A percentile compares a stretch with the other conserved stretches of the same genome.
phyloP scores from a whole-genome alignment of 2,797 vertebrate genomes.

The Enteromius argenteus region DNA sequence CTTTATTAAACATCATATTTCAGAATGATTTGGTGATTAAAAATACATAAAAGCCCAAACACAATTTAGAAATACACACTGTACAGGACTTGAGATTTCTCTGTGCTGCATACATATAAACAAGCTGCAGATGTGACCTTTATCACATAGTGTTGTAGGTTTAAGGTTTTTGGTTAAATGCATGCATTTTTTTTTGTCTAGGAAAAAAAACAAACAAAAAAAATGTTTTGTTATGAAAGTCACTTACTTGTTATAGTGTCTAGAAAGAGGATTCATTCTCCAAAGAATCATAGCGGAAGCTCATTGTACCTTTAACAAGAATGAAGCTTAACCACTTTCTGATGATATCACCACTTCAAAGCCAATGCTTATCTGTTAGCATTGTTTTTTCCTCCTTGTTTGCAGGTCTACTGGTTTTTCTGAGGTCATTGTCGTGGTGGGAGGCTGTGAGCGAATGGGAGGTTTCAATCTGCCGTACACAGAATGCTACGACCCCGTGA shows the following conservation, averaged over 20 bases:
- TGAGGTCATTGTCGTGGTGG: constrained; percentile 97
- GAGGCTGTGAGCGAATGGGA: constrained; percentile 94
- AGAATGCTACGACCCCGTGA: constrained; percentile 96
- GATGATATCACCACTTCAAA: constrained; percentile 5
- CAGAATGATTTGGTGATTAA: background rate
- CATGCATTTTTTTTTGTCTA: background rate
- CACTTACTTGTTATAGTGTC: no score
- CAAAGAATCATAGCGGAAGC: background rate
- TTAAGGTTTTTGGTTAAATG: background rate
- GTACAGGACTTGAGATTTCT: background rate
- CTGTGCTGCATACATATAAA: background rate
- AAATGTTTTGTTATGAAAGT: background rate
- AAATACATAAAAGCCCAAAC: background rate
- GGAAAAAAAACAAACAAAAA: no score
- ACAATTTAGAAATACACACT: background rate
- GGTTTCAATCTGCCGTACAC: constrained; percentile 98
- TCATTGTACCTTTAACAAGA: background rate
- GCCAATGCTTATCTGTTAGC: background rate
- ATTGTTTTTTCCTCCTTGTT: background rate
- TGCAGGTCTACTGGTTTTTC: constrained; percentile 94
- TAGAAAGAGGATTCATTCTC: background rate
- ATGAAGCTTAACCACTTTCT: background rate
- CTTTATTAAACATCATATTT: constrained; percentile 3
- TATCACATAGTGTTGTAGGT: background rate
- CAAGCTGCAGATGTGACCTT: background rate